Percentiles rank a stretch among this genome's conserved stretches.
phyloP scores from a whole-genome alignment of 1,140 invertebrate genomes.

The Chymomyza costata region DNA sequence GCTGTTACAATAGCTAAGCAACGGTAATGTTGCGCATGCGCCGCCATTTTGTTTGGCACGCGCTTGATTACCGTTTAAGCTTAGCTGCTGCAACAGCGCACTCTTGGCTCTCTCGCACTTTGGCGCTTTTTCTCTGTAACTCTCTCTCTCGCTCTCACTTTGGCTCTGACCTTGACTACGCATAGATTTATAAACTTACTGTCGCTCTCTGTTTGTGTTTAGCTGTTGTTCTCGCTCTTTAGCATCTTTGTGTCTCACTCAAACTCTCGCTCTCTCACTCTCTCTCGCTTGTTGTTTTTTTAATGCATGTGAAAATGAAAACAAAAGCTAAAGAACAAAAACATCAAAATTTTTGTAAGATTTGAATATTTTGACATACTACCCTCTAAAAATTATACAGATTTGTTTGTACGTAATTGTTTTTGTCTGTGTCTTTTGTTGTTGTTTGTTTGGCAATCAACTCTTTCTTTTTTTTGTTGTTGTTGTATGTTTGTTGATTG shows the following conservation, averaged over 20 bases:
- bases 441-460: conserved; percentile 42
- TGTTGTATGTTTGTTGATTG: conserved; percentile 4
- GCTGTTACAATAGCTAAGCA: no score
- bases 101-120: not conserved
- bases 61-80: no score
- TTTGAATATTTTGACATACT: conserved; percentile 4
- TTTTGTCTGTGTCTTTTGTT: conserved; percentile 13
- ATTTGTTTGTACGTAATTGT: no score
- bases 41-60: no score
- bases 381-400: no score
- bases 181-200: no score
- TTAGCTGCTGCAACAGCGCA: no score
- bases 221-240: conserved; percentile 14
- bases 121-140: conserved; percentile 10
- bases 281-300: conserved; percentile 8
- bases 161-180: no score
- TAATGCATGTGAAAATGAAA: conserved; percentile 41
- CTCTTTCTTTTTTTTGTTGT: conserved; percentile 19
- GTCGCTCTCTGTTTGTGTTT: conserved; percentile 10
- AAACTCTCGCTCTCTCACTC: conserved; percentile 7
- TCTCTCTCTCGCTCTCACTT: conserved; percentile 20
- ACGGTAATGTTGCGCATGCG: no score
- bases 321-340: conserved; percentile 2
- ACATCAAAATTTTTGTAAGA: no score
- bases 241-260: conserved; percentile 22